These are phyloP conservation scores for Pipistrellus pipistrellus DNA, from an alignment of 2,797 vertebrate genomes.

Conservation along the genomic window DNA sequence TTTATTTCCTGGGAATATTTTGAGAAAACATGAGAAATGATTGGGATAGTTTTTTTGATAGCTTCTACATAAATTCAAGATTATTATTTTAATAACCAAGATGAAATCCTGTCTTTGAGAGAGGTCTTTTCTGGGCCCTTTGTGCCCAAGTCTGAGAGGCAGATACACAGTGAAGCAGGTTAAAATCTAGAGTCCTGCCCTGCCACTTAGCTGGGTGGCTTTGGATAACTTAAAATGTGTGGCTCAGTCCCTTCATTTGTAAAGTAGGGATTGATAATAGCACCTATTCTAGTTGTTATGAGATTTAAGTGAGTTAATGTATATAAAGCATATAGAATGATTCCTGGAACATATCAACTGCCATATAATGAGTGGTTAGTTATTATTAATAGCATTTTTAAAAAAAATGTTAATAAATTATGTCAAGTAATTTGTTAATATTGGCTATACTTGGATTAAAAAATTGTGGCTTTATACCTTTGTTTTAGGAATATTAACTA, in stretches of 20 bases:
- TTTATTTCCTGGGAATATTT: slow-evolving; percentile 33
- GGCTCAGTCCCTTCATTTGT: not conserved
- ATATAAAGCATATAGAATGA: slow-evolving; percentile 40
- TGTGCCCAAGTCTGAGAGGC: not conserved
- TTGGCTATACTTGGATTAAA: slow-evolving; percentile 77
- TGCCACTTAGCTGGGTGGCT: not conserved
- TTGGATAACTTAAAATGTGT: not conserved
- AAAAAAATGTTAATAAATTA: slow-evolving; percentile 59
- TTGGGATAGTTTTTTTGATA: slow-evolving; percentile 38
- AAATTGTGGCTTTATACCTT: slow-evolving; percentile 76
- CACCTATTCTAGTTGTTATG: slow-evolving; percentile 22
- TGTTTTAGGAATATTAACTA: slow-evolving; percentile 73
- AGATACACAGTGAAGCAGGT: not conserved
- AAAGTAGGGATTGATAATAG: slow-evolving; percentile 23
- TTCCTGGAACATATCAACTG: slow-evolving; percentile 7
- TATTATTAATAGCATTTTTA: slow-evolving; percentile 54
- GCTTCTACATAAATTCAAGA: slow-evolving; percentile 32
- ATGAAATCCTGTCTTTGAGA: slow-evolving; percentile 44
- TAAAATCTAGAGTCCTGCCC: not conserved
- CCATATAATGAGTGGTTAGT: slow-evolving; percentile 57
- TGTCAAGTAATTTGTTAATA: slow-evolving; percentile 67
- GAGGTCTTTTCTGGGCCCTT: slow-evolving; percentile 3
- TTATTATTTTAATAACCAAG: slow-evolving; percentile 57
- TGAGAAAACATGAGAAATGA: slow-evolving; percentile 47
- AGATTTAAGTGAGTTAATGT: slow-evolving; percentile 49